Percentiles rank a stretch among this genome's conserved stretches.
These are phyloP conservation scores for Eclectus roratus DNA, from an alignment of 2,113 vertebrate species.

Conservation along the genomic window DNA sequence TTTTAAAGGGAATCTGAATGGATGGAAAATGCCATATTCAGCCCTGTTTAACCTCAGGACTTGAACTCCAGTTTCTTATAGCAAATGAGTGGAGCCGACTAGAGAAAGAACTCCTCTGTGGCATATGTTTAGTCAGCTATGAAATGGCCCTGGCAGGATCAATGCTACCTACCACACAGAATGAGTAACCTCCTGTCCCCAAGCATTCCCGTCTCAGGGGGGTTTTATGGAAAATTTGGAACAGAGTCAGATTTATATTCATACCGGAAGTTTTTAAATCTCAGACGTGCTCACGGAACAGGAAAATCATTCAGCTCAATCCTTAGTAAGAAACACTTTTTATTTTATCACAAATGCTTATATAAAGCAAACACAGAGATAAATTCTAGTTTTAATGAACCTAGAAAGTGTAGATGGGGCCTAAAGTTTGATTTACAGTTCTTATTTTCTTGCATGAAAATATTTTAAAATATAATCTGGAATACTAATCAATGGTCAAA, in stretches of 20 bases:
- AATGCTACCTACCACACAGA: background rate
- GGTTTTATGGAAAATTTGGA: background rate
- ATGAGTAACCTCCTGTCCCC: background rate
- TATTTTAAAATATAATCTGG: background rate
- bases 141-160: background rate
- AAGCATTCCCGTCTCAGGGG: background rate
- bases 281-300: background rate
- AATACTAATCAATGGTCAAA: background rate
- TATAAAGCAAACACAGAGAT: background rate
- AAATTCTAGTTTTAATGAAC: background rate
- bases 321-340: background rate
- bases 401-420: background rate
- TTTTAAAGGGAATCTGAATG: background rate
- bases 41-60: background rate
- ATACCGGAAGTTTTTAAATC: background rate
- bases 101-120: background rate
- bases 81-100: background rate
- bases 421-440: background rate
- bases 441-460: background rate
- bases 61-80: background rate
- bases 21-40: background rate
- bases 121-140: background rate
- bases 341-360: background rate
- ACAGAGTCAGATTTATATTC: background rate
- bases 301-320: background rate